Conservation (phyloP, 1,140 invertebrate genomes). For the Aphelinus atriplicis region DNA sequence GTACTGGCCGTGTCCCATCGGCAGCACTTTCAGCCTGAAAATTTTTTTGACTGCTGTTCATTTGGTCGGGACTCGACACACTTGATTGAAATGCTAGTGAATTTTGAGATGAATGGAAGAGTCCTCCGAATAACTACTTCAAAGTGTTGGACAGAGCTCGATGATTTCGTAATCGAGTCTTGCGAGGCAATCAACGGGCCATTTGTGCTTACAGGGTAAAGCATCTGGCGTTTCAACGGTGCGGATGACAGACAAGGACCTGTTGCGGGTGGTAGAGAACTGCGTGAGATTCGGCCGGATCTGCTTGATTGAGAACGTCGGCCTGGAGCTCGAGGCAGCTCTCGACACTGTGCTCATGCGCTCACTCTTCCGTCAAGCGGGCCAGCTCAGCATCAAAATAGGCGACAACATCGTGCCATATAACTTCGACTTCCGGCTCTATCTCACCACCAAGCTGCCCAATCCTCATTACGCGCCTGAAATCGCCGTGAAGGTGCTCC, state of each 20-base stretch:
- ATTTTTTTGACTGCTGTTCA: too few species aligned
- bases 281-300: conserved; percentile 77
- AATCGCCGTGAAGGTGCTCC: conserved; percentile 72
- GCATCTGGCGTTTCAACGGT: conserved; percentile 67
- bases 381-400: conserved; percentile 66
- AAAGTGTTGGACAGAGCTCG: too few species aligned
- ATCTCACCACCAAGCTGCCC: conserved; percentile 76
- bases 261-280: conserved; percentile 77
- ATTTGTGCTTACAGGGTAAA: conserved; percentile 64
- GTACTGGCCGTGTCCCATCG: too few species aligned
- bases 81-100: too few species aligned
- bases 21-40: too few species aligned
- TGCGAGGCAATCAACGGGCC: not conserved
- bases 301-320: conserved; percentile 73
- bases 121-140: too few species aligned
- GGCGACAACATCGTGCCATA: conserved; percentile 75
- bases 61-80: too few species aligned
- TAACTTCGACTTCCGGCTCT: conserved; percentile 72
- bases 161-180: not conserved
- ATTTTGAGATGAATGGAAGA: too few species aligned
- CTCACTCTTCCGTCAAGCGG: conserved; percentile 65
- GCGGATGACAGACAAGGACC: conserved; percentile 75
- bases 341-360: conserved; percentile 72
- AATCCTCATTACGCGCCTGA: conserved; percentile 81
- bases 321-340: conserved; percentile 72